A percentile compares a stretch with the other conserved stretches of the same genome.
These are phyloP conservation scores for Hippolais icterina DNA, from an alignment of 2,113 vertebrate genomes.

Conservation along the genomic window DNA sequence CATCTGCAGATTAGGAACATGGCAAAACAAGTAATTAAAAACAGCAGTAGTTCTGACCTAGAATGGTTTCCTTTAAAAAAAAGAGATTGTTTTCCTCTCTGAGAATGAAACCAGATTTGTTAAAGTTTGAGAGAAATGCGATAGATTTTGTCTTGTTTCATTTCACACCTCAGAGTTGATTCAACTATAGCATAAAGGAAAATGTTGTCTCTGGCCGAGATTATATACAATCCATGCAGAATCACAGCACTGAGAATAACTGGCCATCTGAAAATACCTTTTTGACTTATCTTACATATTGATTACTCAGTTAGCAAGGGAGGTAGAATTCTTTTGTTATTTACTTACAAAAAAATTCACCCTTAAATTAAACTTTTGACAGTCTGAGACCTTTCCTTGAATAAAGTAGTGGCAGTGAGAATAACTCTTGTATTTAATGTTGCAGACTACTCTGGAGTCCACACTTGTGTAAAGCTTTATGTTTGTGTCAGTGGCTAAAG, in stretches of 20 bases:
- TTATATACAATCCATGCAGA: not conserved
- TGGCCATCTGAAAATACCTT: not conserved
- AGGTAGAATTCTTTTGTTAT: not conserved
- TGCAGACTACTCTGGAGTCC: not conserved
- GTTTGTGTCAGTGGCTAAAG: not conserved
- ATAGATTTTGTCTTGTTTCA: slow-evolving; percentile 14
- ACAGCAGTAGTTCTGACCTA: not conserved
- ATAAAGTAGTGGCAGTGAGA: not conserved
- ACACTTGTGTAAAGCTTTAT: not conserved
- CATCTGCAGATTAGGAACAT: not conserved
- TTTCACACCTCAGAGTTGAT: slow-evolving; percentile 19
- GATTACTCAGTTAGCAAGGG: not conserved
- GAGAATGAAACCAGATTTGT: not conserved
- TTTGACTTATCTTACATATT: slow-evolving; percentile 1
- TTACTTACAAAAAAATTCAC: not conserved
- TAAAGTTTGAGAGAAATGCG: not conserved
- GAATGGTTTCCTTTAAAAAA: not conserved
- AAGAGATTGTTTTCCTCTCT: not conserved
- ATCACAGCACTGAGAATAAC: not conserved
- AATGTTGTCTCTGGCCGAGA: not conserved
- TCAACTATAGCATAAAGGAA: slow-evolving; percentile 5
- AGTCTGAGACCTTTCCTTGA: not conserved
- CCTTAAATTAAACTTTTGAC: not conserved
- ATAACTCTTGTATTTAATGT: not conserved
- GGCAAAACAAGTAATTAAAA: not conserved